Conservation (phyloP, 2,113 vertebrate genomes). For the Gallinago media region DNA sequence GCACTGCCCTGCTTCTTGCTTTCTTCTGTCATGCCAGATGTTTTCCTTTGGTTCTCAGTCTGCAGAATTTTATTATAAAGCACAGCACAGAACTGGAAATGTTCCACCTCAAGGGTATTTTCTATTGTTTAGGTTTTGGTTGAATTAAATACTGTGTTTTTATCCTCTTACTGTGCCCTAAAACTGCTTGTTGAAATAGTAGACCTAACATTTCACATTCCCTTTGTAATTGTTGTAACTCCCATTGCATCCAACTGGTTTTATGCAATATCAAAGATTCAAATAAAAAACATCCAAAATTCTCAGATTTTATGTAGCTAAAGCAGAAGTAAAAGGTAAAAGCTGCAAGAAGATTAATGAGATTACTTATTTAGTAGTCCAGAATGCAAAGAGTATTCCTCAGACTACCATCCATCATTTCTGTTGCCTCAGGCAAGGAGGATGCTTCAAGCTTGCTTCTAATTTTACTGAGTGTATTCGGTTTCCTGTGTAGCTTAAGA, state of each 20-base stretch:
- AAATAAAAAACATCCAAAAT: neutral
- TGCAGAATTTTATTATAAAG: neutral
- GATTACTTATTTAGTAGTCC: slow-evolving; percentile 52
- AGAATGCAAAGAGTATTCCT: slow-evolving; percentile 21
- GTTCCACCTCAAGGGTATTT: neutral
- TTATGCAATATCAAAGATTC: neutral
- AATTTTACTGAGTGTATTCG: slow-evolving; percentile 39
- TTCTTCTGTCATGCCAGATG: neutral
- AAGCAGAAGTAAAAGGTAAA: slow-evolving; percentile 34
- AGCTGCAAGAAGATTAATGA: slow-evolving; percentile 51
- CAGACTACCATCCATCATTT: slow-evolving; percentile 61
- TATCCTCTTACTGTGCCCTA: neutral
- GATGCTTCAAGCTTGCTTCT: slow-evolving; percentile 48
- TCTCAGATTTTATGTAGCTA: neutral
- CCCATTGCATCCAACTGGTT: neutral
- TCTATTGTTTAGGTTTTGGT: neutral
- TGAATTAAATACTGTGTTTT: neutral
- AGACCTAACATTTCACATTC: neutral
- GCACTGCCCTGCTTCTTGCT: neutral
- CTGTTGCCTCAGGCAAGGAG: slow-evolving; percentile 62
- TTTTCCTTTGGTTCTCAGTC: neutral
- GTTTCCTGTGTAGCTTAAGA: slow-evolving; percentile 43
- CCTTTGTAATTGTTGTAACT: neutral
- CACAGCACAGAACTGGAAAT: neutral
- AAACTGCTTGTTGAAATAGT: neutral